Evolutionary conservation across 2,797 vertebrate genomes (phyloP).

Genomic region (Salmo trutta): DNA sequence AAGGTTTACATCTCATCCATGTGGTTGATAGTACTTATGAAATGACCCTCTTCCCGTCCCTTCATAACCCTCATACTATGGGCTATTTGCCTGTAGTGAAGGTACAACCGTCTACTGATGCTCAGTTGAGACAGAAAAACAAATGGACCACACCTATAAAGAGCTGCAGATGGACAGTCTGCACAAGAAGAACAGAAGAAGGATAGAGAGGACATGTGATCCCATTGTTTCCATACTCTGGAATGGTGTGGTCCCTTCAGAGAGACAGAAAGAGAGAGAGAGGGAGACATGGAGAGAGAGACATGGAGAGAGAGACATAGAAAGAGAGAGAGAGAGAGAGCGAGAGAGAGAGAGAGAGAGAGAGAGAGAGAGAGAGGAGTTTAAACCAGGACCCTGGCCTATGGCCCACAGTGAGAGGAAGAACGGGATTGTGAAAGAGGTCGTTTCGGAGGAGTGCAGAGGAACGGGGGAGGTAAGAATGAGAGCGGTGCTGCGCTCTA

Average conservation of each 20-base stretch:
- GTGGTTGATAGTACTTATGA: background rate
- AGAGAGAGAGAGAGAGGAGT: too few relatives aligned
- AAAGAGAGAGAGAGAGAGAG: background rate
- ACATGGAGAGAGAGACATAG: too few relatives aligned
- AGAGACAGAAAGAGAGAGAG: too few relatives aligned
- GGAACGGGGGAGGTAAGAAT: constrained; percentile 29
- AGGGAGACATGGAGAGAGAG: too few relatives aligned
- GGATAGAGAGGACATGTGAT: background rate
- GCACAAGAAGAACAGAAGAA: background rate
- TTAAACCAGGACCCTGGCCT: constrained; percentile 11
- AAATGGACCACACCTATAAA: background rate
- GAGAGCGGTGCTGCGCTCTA: constrained; percentile 40
- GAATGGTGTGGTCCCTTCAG: background rate
- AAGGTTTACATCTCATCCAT: background rate
- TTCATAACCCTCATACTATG: background rate
- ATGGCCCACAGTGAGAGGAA: constrained; percentile 6
- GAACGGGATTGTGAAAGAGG: constrained; percentile 50
- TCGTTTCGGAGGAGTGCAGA: constrained; percentile 53
- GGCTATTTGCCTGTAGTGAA: background rate
- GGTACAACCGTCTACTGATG: background rate
- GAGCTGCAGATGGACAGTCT: background rate
- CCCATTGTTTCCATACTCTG: background rate
- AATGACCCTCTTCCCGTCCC: too few relatives aligned
- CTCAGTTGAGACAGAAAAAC: background rate
- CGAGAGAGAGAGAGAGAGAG: background rate